phyloP scores from a whole-genome alignment of 1,140 invertebrate genomes.

The Vanessa atalanta region DNA sequence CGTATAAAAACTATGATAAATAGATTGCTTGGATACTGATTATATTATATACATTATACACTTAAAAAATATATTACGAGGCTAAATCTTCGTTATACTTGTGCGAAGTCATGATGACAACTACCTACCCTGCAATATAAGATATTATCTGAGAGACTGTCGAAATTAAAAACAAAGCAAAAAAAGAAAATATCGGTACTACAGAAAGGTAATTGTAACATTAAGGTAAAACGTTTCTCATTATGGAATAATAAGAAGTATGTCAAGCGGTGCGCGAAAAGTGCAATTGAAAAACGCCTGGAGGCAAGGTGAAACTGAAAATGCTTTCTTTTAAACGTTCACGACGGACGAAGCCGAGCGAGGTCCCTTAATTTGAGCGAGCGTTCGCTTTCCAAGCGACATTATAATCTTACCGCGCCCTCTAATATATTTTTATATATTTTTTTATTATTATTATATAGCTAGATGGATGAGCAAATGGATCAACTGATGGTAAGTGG shows the following conservation, averaged over 20 bases:
- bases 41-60: background rate
- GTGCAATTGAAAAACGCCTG: constrained; percentile 37
- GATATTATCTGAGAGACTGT: background rate
- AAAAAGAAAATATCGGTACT: background rate
- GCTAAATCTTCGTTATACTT: no score
- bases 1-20: no score
- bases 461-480: no score
- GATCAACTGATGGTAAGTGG: no score
- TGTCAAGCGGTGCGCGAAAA: constrained; percentile 37
- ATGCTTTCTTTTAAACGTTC: constrained; percentile 17
- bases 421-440: no score
- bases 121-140: no score
- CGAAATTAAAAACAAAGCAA: background rate
- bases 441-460: no score
- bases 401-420: background rate
- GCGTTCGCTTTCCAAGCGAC: background rate
- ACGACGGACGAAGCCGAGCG: constrained; percentile 1
- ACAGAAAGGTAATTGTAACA: constrained; percentile 33
- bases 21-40: no score
- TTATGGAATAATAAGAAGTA: constrained; percentile 41
- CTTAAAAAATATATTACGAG: background rate
- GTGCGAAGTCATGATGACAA: no score
- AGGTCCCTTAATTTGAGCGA: background rate
- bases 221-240: constrained; percentile 41
- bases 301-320: constrained; percentile 12